Evolutionary conservation across 2,113 vertebrate species (phyloP), one percentile per base, ranked within the genome.

Genomic region (Phalacrocorax aristotelis): DNA sequence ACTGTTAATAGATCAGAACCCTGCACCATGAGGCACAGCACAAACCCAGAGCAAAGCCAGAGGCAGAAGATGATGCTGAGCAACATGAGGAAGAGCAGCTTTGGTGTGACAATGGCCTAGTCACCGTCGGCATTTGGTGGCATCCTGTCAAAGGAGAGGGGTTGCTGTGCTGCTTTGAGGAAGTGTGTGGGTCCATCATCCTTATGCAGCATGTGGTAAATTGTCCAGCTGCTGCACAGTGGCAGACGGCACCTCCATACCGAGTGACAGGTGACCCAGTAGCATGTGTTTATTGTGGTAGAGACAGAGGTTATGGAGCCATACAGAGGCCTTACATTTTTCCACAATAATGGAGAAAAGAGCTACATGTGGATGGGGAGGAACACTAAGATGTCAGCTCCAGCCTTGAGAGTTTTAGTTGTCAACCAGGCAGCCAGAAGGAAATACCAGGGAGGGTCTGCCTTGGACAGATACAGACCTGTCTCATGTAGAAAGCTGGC

Each of bases 181-280:
- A 77, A 83, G 38, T 2, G 1, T 1, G 1, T 27, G 32, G 0
- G 10, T 36, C 38, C 27, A 7, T 40, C 44, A 23, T 25, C 44
- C 13, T 57, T 11, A 10, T 34, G 64, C 36, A 25, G 22, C 13
- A 29, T 3, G 1, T 1, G 4, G 27, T 11, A 20, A 22, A 42
- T 20, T 77, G 42, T 48, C 40, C 0, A 1, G 20, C 40, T 49
- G 55, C 36, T 51, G 32, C 19, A 17, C 1, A 2, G 20, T 65
- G 34, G 2, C 38, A 9, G 12, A 7, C 52, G 72, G 26, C 46
- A 26, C 54, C n/a, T 72, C 58, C 38, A 8, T 42, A 32, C 16
- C 0, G 1, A 82, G 57, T 64, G 64, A 54, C 29, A 60, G 46
- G 32, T 78, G 38, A 48, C 49, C 38, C 60, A 42, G n/a, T 66